phyloP scores from a whole-genome alignment of 2,888 invertebrate genomes.

The Ernsta delagoae region DNA sequence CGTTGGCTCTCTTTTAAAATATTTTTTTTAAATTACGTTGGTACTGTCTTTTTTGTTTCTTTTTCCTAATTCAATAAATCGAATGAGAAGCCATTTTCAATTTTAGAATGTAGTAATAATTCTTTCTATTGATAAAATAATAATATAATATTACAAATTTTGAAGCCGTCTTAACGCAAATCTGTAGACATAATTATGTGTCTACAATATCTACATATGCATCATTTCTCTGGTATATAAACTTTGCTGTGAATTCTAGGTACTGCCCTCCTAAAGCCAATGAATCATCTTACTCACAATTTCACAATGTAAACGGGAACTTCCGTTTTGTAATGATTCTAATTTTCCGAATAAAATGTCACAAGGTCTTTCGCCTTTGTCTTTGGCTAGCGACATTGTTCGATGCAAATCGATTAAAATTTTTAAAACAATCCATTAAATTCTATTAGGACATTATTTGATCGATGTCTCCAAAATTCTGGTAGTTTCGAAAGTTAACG shows the following conservation, averaged over 20 bases:
- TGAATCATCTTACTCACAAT: constrained; percentile 18
- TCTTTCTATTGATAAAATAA: no score
- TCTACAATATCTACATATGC: no score
- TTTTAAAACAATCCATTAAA: not conserved
- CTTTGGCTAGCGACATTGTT: not conserved
- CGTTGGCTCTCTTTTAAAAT: not conserved
- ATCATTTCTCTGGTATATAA: not conserved
- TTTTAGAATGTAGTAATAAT: no score
- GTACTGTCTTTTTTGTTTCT: no score
- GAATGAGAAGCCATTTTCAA: no score
- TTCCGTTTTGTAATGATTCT: constrained; percentile 12
- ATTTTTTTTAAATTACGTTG: no score
- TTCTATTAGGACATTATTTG: not conserved
- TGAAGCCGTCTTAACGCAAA: no score
- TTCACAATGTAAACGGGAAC: constrained; percentile 7
- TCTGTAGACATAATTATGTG: no score
- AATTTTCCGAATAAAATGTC: constrained; percentile 7
- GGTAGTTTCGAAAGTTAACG: not conserved
- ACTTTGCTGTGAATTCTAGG: constrained; percentile 5
- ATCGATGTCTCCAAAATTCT: not conserved
- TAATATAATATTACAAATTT: no score
- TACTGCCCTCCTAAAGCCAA: constrained; percentile 7
- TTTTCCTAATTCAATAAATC: no score
- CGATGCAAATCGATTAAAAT: not conserved
- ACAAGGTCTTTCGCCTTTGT: not conserved